Base-by-base conservation (phyloP, 2,888 invertebrate species). In the Chloroclystis v-ata region DNA sequence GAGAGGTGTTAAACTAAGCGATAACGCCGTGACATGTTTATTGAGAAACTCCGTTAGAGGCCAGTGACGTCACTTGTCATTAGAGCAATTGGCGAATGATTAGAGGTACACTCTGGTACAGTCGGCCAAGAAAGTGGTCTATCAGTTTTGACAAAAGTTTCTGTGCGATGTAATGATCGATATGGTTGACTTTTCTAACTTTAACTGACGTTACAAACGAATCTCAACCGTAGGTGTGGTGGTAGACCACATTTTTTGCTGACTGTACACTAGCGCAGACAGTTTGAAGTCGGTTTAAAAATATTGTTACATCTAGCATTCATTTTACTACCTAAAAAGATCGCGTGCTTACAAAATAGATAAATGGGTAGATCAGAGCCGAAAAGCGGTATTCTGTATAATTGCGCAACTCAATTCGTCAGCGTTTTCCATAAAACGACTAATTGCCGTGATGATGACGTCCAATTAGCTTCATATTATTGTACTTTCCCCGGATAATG, bases 401-500 rank as follows among this genome's bases (percentile, higher is more conserved):
- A 20, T 61, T 60, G 52, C 44, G 57, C 63, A 59, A 67, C 68
- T 72, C 50, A 64, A 61, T 65, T 63, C 60, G 51, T 60, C 55
- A 56, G 43, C 47, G 28, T 37, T 73, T 67, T 64, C 63, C 70
- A 74, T 74, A 60, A 63, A 61, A 44, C 47, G 61, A 52, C 37
- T 73, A 75, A 73, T 75, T 73, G 68, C 60, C 60, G 60, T 66
- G 58, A 60, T 64, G 57, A 60, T 54, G 59, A 56, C 62, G 59
- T 61, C 64, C 70, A 74, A 75, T 76, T 72, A 75, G 68, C 50
- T 74, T 63, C 48, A 59, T 61, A 70, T 73, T 70, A 67, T 61
- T 65, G 66, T 67, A 74, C 77, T 78, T 79, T 78, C 75, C 69
- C 70, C 67, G 61, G 63, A 69, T 70, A 63, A 66, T 72, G 65